phyloP scores from a whole-genome alignment of 92 coral and sea anemone species.

The Actinostola sp. region DNA sequence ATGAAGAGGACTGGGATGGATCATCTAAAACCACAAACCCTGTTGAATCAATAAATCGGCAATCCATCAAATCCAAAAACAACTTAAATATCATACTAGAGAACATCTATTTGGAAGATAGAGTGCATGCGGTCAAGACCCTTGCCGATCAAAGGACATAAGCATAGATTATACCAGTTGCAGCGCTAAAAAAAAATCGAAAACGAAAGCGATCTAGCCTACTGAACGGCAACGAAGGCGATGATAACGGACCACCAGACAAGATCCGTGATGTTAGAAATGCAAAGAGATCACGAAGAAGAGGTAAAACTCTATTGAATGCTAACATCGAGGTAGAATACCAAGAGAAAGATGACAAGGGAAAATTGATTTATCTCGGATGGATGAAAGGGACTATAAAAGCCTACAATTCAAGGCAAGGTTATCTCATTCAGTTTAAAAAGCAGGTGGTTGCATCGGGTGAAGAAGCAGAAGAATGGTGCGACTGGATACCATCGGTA shows the following conservation, averaged over 20 bases:
- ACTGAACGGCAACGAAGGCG: background rate
- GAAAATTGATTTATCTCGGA: no score
- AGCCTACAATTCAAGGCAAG: no score
- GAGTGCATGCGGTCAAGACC: conserved; percentile 56
- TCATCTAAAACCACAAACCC: conserved; percentile 47
- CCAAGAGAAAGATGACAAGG: no score
- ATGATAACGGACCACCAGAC: background rate
- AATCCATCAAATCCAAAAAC: conserved; percentile 36
- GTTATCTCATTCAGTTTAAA: no score
- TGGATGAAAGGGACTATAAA: no score
- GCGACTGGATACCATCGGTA: no score
- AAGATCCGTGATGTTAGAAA: background rate
- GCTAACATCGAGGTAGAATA: no score
- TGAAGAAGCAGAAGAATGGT: no score
- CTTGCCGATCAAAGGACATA: conserved; percentile 30
- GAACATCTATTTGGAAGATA: conserved; percentile 51
- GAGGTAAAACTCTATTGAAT: no score
- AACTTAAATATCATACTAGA: conserved; percentile 42
- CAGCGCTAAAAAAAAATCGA: conserved; percentile 1
- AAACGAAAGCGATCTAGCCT: conserved; percentile 46
- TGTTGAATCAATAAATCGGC: conserved; percentile 51
- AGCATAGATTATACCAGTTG: conserved; percentile 16
- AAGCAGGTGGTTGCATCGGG: no score
- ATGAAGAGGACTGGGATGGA: conserved; percentile 28
- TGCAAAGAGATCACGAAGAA: background rate